Evolutionary conservation across 2,113 vertebrate species (phyloP).

Genomic region (Philantomba maxwellii): DNA sequence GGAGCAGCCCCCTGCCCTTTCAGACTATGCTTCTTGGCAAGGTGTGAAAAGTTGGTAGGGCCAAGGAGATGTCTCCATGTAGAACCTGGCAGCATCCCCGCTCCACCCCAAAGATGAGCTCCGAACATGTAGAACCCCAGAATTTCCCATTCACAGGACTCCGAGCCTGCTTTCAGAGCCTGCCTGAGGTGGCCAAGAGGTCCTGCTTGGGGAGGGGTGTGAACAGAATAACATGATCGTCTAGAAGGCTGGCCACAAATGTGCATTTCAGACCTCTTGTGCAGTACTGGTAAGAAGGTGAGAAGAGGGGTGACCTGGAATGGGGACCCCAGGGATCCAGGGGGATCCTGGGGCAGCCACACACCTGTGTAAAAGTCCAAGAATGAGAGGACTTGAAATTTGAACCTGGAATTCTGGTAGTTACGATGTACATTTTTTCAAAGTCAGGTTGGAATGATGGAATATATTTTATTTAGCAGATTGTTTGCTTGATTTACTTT

Average conservation of each 20-base stretch:
- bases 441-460: background rate
- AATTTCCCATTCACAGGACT: background rate
- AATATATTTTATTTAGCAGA: background rate
- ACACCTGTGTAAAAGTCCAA: background rate
- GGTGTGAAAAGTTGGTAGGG: background rate
- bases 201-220: background rate
- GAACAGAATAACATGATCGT: background rate
- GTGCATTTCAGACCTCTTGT: background rate
- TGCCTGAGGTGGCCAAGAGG: background rate
- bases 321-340: fast-evolving
- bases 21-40: background rate
- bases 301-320: background rate
- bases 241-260: background rate
- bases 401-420: background rate
- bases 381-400: background rate
- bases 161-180: background rate
- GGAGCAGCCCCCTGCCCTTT: fast-evolving
- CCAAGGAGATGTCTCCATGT: too few species aligned
- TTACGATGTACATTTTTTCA: background rate
- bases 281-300: background rate
- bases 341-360: background rate
- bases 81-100: fast-evolving
- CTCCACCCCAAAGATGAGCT: background rate
- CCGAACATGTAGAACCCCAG: background rate
- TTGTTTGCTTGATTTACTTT: background rate